Percentiles rank a stretch among this genome's conserved stretches.
Evolutionary conservation across 2,888 invertebrate species (phyloP).

Genomic region (Mystacides longicornis): DNA sequence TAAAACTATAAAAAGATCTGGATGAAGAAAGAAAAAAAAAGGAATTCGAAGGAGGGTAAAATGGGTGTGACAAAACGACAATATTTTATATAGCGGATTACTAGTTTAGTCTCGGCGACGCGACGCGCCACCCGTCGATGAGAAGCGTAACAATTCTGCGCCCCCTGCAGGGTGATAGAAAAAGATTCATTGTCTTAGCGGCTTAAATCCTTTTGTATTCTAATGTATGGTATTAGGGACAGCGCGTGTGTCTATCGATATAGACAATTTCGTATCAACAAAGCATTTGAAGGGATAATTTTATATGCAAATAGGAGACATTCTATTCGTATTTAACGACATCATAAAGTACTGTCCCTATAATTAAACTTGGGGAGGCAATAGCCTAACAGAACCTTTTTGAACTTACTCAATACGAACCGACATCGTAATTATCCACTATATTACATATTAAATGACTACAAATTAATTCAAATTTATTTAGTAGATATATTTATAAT

Average conservation of each 20-base stretch:
- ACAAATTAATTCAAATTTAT: no score
- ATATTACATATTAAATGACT: no score
- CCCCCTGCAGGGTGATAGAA: not conserved
- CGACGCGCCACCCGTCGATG: not conserved
- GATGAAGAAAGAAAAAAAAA: not conserved
- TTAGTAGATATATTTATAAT: no score
- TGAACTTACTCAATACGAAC: no score
- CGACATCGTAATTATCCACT: no score
- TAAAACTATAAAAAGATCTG: not conserved
- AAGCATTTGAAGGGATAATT: not conserved
- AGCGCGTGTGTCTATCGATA: not conserved
- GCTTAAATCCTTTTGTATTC: not conserved
- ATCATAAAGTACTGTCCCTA: not conserved
- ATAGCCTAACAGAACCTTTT: no score
- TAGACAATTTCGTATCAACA: not conserved
- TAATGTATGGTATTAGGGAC: not conserved
- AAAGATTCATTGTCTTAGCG: not conserved
- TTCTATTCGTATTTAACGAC: constrained; percentile 1
- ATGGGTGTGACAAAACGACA: not conserved
- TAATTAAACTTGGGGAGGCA: not conserved
- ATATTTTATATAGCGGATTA: not conserved
- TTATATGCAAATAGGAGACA: constrained; percentile 1
- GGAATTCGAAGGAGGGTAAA: not conserved
- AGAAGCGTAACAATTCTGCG: not conserved
- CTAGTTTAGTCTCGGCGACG: not conserved